These are phyloP conservation scores for Calidris pugnax DNA, from an alignment of 2,113 vertebrate genomes.

Conservation along the genomic window DNA sequence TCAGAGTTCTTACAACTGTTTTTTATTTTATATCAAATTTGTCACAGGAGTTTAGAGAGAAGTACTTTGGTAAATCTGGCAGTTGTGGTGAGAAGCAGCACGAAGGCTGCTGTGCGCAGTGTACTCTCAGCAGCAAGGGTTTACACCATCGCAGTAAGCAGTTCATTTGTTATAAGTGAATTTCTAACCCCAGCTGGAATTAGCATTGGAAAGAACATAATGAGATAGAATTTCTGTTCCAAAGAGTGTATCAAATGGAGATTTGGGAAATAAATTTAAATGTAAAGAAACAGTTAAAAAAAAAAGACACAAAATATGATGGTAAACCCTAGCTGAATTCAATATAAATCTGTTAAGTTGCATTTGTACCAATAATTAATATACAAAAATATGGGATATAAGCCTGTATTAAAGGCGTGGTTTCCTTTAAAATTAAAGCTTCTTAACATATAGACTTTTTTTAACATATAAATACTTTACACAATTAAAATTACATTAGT, in stretches of 20 bases:
- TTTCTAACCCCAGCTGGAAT: neutral
- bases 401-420: neutral
- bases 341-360: neutral
- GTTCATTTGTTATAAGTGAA: neutral
- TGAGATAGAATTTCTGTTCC: neutral
- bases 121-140: neutral
- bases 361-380: neutral
- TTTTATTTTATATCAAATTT: neutral
- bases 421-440: neutral
- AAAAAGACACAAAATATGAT: neutral
- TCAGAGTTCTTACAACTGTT: neutral
- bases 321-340: neutral
- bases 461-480: neutral
- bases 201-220: neutral
- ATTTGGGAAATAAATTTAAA: neutral
- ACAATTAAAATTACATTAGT: neutral
- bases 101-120: accelerated
- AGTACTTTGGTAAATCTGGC: neutral
- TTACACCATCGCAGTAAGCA: neutral
- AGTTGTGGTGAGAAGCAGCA: neutral
- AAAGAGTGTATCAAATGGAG: neutral
- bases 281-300: neutral
- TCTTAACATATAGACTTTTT: neutral
- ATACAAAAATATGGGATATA: neutral
- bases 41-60: neutral